Evolutionary conservation across 37 sponge, comb jelly and placozoan species (phyloP).

Genomic region (Beroe ovata): DNA sequence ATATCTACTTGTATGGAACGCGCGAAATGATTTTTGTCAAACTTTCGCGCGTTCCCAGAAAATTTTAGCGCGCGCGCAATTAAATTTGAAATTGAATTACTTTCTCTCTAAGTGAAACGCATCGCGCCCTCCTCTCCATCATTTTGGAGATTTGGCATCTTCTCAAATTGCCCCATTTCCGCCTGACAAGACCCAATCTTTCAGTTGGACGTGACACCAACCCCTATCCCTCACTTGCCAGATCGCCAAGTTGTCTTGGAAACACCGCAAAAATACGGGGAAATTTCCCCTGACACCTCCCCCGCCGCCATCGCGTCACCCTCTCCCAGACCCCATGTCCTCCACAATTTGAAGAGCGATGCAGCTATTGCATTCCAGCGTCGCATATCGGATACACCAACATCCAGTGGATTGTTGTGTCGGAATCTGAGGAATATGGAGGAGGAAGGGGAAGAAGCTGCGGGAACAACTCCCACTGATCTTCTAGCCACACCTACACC

Average conservation of each 20-base stretch:
- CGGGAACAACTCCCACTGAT: not conserved
- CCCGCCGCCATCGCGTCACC: not conserved
- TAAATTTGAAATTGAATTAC: no score
- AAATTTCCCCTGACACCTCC: not conserved
- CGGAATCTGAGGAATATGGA: not conserved
- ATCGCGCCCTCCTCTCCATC: no score
- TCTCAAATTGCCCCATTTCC: no score
- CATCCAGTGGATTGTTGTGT: not conserved
- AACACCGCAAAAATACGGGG: not conserved
- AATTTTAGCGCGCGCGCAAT: not conserved
- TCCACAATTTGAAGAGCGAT: not conserved
- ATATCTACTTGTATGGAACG: no score
- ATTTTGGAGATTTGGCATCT: no score
- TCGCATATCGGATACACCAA: not conserved
- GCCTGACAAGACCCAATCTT: no score
- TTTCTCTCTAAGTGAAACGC: no score
- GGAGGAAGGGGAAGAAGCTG: not conserved
- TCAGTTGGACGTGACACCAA: not conserved
- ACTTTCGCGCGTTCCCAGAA: not conserved
- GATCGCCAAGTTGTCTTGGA: not conserved
- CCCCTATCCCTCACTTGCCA: not conserved
- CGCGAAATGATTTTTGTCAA: not conserved
- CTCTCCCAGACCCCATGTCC: not conserved
- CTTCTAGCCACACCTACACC: not conserved
- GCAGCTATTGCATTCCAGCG: constrained; percentile 2